Evolutionary conservation across 1,140 invertebrate genomes (phyloP), one percentile per base, ranked within the genome.

Genomic region (Cylas formicarius): DNA sequence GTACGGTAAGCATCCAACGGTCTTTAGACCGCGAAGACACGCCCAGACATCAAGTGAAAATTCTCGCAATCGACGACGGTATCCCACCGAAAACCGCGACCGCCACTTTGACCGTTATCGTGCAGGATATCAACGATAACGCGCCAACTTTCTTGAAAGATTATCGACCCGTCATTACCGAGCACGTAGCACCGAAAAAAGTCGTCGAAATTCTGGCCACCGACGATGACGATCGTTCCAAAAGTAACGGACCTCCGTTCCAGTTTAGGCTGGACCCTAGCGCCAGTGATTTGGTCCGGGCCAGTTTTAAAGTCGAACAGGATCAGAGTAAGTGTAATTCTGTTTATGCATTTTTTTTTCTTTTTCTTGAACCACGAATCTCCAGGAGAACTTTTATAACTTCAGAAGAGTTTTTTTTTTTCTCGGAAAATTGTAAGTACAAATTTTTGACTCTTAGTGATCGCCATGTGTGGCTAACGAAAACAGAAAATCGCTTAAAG

Each of bases 81-180:
- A 80, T 87, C 11, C 93, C 93, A 6, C 82, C 91, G 0, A 88
- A 90, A 69, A 97, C 92, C 4, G 92, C 94, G 3, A 96, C 92
- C 2, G 93, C 92, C 0, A 97, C 91, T 1, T 70, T 98, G 11
- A 92, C 89, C 0, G 89, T 97, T 0, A 89, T 92, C 45, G 90
- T 98, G 0, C 85, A 88, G 63, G 94, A 97, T 59, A 92, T 97
- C 40, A 98, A 97, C 66, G 95, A 97, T 60, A 97, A 90, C 65
- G 83, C 86, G 1, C 91, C 91, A 1, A 85, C 82, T 48, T 92
- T 94, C 69, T 72, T 90, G 2, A 86, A 92, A 62, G 88, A 94
- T 60, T 96, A 96, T 63, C 33, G 52, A 22, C 92, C 93, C 0
- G 87, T 96, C 7, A 73, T 96, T 34, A 86, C 86, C 0, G 92